Percentiles rank a stretch among this genome's conserved stretches.
These are phyloP conservation scores for Staurois parvus DNA, from an alignment of 2,797 vertebrate species.

Conservation along the genomic window DNA sequence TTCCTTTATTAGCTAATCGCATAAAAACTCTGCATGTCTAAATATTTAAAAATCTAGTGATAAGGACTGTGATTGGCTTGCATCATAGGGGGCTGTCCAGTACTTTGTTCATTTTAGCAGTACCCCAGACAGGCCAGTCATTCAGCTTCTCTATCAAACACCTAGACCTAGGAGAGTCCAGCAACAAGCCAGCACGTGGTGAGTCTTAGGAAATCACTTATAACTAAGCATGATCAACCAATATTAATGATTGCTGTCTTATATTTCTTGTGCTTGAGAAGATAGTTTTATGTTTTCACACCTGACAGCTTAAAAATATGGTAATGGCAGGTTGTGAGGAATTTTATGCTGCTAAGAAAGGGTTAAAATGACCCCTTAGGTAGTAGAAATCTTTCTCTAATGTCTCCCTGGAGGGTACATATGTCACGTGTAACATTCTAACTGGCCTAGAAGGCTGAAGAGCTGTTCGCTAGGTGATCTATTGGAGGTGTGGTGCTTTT, in stretches of 20 bases:
- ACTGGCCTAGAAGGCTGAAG: too few species aligned
- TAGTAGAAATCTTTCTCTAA: too few species aligned
- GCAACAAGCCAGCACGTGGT: neutral
- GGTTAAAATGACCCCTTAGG: too few species aligned
- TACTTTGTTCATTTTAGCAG: neutral
- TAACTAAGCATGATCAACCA: neutral
- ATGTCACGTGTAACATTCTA: too few species aligned
- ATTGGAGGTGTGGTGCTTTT: too few species aligned
- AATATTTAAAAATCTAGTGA: neutral
- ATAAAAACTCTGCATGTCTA: neutral
- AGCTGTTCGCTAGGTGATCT: too few species aligned
- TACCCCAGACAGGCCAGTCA: neutral
- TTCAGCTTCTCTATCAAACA: neutral
- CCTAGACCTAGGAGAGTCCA: neutral
- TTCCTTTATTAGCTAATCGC: constrained; percentile 27
- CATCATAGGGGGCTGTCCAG: neutral
- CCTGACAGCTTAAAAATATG: neutral
- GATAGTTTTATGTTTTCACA: neutral
- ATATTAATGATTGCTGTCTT: neutral
- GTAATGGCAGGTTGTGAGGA: too few species aligned
- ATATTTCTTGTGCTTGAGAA: neutral
- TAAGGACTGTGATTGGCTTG: neutral
- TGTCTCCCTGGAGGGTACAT: too few species aligned
- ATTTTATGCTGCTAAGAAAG: too few species aligned
- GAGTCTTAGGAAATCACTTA: neutral